These are phyloP conservation scores for Chionodraco myersi DNA, from an alignment of 2,113 vertebrate genomes.

Conservation along the genomic window DNA sequence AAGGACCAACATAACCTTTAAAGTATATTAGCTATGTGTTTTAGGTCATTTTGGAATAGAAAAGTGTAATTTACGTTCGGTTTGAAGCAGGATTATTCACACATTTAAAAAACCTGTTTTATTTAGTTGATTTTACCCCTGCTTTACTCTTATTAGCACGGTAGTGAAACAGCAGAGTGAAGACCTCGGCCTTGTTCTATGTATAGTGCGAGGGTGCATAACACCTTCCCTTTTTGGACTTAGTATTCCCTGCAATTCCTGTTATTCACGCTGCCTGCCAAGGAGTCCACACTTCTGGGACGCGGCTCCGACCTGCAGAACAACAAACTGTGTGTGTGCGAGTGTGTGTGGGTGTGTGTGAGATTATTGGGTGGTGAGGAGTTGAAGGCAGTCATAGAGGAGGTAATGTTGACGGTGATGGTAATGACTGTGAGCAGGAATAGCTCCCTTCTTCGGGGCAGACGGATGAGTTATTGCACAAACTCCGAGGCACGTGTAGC, in stretches of 20 bases:
- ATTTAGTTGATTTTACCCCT: neutral
- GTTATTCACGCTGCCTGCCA: slow-evolving; percentile 57
- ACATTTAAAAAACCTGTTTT: slow-evolving; percentile 14
- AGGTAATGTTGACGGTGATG: slow-evolving; percentile 46
- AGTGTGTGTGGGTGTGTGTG: neutral
- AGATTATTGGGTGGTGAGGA: slow-evolving; percentile 37
- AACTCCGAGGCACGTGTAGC: slow-evolving; percentile 12
- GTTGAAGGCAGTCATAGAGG: slow-evolving; percentile 21
- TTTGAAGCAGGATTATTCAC: slow-evolving; percentile 5
- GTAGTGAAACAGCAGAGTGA: slow-evolving; percentile 5
- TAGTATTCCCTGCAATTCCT: slow-evolving; percentile 57
- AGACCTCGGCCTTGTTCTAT: slow-evolving; percentile 40
- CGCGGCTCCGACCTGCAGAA: slow-evolving; percentile 43
- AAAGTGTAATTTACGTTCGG: slow-evolving; percentile 23
- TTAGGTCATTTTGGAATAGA: slow-evolving; percentile 15
- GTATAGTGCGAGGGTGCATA: slow-evolving; percentile 32
- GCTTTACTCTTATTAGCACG: neutral
- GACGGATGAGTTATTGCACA: slow-evolving; percentile 45
- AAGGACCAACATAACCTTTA: neutral
- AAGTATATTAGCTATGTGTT: neutral
- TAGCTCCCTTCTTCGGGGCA: slow-evolving; percentile 27
- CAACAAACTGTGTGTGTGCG: slow-evolving; percentile 31
- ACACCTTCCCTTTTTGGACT: slow-evolving; percentile 35
- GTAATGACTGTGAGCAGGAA: slow-evolving; percentile 57
- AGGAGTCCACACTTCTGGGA: slow-evolving; percentile 41